These are phyloP conservation scores for Caerostris darwini DNA, from an alignment of 1,140 invertebrate species.

Conservation along the genomic window DNA sequence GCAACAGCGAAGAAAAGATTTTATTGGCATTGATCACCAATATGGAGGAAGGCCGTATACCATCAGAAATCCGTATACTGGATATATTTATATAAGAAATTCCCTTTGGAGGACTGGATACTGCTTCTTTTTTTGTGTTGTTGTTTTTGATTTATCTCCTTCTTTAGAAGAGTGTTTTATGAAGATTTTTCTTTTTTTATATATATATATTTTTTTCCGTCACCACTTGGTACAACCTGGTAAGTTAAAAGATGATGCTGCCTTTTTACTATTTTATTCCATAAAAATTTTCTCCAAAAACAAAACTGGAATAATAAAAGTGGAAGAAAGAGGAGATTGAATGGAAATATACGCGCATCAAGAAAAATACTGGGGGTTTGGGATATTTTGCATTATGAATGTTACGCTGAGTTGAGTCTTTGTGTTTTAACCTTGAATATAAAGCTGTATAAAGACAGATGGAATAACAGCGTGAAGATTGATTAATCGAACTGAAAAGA, in stretches of 20 bases:
- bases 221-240: neutral
- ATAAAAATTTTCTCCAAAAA: conserved; percentile 46
- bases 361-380: neutral
- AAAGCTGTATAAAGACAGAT: neutral
- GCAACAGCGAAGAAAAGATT: conserved; percentile 66
- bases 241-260: conserved; percentile 56
- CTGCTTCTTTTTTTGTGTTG: conserved; percentile 12
- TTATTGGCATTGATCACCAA: conserved; percentile 74
- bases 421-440: neutral
- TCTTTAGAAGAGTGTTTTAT: conserved; percentile 4
- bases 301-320: conserved; percentile 63
- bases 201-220: neutral
- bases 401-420: neutral
- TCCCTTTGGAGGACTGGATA: neutral
- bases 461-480: neutral
- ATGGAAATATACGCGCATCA: neutral
- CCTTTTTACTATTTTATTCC: conserved; percentile 64
- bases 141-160: conserved; percentile 65
- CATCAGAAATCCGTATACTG: conserved; percentile 25
- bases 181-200: conserved; percentile 31
- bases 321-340: neutral
- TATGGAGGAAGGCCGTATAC: conserved; percentile 61
- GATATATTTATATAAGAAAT: conserved; percentile 60
- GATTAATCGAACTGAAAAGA: neutral
- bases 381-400: neutral